Conservation (phyloP, 53 echinoderm and acorn worm species). For the Pentamera pediparva region DNA sequence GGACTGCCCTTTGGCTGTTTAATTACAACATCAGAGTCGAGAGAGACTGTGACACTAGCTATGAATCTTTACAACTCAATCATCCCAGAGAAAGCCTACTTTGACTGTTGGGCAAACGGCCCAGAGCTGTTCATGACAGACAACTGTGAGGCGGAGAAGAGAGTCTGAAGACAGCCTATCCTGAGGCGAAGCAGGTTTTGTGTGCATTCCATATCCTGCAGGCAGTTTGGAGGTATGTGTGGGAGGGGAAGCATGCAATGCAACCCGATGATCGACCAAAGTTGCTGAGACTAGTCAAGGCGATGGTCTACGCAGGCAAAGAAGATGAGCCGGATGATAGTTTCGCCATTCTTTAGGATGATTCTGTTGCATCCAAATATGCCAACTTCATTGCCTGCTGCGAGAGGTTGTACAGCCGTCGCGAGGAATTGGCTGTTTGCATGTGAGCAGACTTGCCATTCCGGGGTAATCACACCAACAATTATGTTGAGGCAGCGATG, state of each 20-base stretch:
- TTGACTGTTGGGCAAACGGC: too few relatives aligned
- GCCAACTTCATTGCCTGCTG: background rate
- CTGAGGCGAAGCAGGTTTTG: too few relatives aligned
- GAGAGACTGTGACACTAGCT: too few relatives aligned
- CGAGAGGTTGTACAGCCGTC: conserved; percentile 24
- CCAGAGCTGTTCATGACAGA: too few relatives aligned
- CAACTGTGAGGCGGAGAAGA: too few relatives aligned
- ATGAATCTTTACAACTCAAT: too few relatives aligned
- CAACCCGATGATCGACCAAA: background rate
- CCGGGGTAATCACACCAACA: conserved; percentile 20
- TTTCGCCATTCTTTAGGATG: background rate
- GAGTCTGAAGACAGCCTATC: too few relatives aligned
- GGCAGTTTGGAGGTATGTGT: background rate
- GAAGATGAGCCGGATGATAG: background rate
- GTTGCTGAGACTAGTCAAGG: background rate
- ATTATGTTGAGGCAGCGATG: conserved; percentile 37
- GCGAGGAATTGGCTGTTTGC: conserved; percentile 47
- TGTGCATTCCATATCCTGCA: background rate
- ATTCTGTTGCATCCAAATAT: background rate
- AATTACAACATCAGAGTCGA: too few relatives aligned
- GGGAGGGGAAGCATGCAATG: background rate
- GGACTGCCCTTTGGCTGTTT: too few relatives aligned
- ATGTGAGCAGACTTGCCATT: background rate
- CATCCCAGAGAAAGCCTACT: too few relatives aligned
- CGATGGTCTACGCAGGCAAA: background rate